Conservation (phyloP, 2,113 vertebrate species). For the Dermatemys mawii region DNA sequence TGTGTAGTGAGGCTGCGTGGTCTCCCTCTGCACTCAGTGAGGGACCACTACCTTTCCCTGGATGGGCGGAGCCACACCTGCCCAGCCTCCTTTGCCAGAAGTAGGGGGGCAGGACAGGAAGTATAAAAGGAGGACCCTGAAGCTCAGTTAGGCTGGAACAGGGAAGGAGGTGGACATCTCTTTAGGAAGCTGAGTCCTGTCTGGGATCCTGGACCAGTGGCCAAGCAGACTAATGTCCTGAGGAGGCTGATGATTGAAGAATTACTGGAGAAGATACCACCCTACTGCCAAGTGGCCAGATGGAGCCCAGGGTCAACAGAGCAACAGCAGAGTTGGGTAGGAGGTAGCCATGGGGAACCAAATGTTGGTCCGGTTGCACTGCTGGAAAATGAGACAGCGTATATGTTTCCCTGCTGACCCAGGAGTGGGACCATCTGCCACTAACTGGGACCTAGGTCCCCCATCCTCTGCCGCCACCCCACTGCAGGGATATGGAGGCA, state of each 20-base stretch:
- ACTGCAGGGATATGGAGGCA: neutral
- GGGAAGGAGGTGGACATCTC: neutral
- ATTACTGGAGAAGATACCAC: neutral
- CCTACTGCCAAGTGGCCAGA: neutral
- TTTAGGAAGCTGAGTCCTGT: neutral
- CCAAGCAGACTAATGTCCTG: neutral
- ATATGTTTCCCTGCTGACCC: neutral
- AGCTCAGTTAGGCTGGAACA: neutral
- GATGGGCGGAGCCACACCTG: neutral
- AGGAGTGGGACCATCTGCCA: neutral
- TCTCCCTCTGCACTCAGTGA: neutral
- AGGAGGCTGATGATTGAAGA: neutral
- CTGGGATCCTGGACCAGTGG: neutral
- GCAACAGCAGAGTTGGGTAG: neutral
- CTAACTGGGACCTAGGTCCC: accelerated
- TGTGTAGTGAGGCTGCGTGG: neutral
- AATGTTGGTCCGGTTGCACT: neutral
- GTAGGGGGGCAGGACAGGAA: neutral
- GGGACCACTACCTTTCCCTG: neutral
- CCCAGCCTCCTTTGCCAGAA: neutral
- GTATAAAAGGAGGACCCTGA: neutral
- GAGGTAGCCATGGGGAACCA: neutral
- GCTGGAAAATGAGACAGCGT: neutral
- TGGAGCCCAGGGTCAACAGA: neutral
- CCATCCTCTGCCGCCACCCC: neutral